Evolutionary conservation across 2,888 invertebrate species (phyloP).

Genomic region (Sinhomidia bicolor): DNA sequence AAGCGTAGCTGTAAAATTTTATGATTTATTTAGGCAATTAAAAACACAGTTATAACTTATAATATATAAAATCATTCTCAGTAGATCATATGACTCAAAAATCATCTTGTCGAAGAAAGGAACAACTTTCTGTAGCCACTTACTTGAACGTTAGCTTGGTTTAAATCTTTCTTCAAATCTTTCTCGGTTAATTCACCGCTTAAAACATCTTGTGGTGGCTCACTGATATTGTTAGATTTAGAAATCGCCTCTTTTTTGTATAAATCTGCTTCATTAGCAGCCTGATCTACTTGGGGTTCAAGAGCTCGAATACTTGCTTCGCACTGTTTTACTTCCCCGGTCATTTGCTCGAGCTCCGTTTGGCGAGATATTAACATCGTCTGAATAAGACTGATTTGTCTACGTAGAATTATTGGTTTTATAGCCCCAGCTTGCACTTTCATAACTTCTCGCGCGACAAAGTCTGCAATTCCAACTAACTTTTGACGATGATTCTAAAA

Average conservation of each 20-base stretch:
- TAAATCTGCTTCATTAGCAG: conserved; percentile 66
- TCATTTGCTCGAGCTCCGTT: conserved; percentile 72
- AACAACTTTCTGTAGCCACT: too few species aligned
- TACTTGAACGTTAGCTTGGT: conserved; percentile 67
- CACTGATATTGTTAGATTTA: conserved; percentile 20
- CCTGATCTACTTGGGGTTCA: conserved; percentile 62
- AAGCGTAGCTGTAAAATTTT: conserved; percentile 66
- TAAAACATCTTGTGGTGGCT: conserved; percentile 70
- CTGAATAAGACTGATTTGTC: conserved; percentile 68
- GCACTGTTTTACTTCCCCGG: conserved; percentile 62
- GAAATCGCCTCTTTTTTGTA: conserved; percentile 68
- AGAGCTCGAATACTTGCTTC: conserved; percentile 47
- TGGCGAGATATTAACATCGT: conserved; percentile 57
- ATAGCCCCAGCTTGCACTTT: conserved; percentile 15
- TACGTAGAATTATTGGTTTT: conserved; percentile 58
- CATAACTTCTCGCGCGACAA: conserved; percentile 33
- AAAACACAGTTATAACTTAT: too few species aligned
- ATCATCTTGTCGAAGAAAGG: too few species aligned
- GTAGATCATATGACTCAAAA: too few species aligned
- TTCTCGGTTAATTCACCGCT: conserved; percentile 57
- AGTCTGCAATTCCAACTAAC: conserved; percentile 35
- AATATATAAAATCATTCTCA: too few species aligned
- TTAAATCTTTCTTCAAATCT: conserved; percentile 72
- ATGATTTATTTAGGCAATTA: too few species aligned
- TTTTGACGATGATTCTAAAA: conserved; percentile 45